These are phyloP conservation scores for Pollenia griseotomentosa DNA, from an alignment of 2,888 invertebrate genomes.

Conservation along the genomic window DNA sequence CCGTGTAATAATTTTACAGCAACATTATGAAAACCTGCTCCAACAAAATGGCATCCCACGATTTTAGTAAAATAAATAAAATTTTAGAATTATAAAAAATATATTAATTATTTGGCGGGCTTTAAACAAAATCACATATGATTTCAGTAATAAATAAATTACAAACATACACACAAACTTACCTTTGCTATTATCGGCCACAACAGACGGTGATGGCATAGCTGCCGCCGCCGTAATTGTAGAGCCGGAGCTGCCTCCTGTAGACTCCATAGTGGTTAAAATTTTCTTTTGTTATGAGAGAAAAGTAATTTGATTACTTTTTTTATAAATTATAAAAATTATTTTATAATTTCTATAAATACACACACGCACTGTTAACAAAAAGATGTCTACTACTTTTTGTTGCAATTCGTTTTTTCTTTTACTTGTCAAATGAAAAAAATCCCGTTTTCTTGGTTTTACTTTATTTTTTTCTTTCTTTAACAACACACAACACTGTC, in stretches of 20 bases:
- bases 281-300: neutral
- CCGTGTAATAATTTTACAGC: conserved; percentile 4
- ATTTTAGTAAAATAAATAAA: conserved; percentile 8
- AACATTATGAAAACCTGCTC: conserved; percentile 22
- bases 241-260: conserved; percentile 54
- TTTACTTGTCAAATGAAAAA: conserved; percentile 58
- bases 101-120: conserved; percentile 61
- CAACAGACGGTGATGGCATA: conserved; percentile 68
- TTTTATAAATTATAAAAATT: conserved; percentile 7
- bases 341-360: conserved; percentile 8
- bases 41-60: conserved; percentile 1
- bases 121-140: conserved; percentile 40
- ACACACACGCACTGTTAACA: conserved; percentile 24
- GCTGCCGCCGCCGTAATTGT: conserved; percentile 54
- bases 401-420: conserved; percentile 59
- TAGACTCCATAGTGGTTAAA: conserved; percentile 48
- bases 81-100: neutral
- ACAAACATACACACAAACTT: conserved; percentile 32
- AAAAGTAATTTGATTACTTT: neutral
- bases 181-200: conserved; percentile 65
- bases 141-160: conserved; percentile 3
- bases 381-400: conserved; percentile 37
- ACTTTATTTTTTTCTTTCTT: conserved; percentile 35
- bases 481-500: conserved; percentile 65
- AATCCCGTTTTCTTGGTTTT: conserved; percentile 54